Evolutionary conservation across 2,113 vertebrate species (phyloP), one percentile per base, ranked within the genome.

Genomic region (Epinephelus moara): DNA sequence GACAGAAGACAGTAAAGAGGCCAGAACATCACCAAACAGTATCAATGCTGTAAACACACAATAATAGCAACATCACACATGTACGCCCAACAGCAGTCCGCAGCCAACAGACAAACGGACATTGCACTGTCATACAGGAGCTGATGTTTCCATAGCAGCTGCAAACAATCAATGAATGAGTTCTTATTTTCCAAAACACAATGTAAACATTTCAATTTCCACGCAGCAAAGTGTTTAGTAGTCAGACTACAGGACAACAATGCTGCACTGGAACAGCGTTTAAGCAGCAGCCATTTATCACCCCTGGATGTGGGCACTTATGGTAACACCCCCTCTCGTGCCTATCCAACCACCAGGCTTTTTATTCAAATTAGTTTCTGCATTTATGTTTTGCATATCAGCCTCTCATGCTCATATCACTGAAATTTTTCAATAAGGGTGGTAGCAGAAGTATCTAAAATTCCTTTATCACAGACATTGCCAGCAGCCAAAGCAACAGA

Each of bases 61-160:
- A 63, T 37, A 70, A 78, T 4, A 66, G 73, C 83, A 63, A 70
- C 53, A 1, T 27, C 64, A 45, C n/a, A 18, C 21, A 63, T 49
- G 63, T 17, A 6, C 6, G 18, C 30, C 55, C 25, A 18, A 17
- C 59, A 64, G 30, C 18, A 8, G 33, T 37, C 67, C 40, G 5
- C 40, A 42, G 74, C 69, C 27, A 57, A n/a, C 55, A 42, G 23
- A 23, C 21, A 61, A 21, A 12, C 8, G 3, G 8, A 79, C 21
- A 53, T 49, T 47, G 40, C 37, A 53, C 4, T 1, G 10, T 66
- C 47, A 67, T 1, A 70, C 33, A 42, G 60, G 66, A 70, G 42
- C 17, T 8, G 33, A 5, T 4, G 1, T 45, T 45, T 55, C 55
- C 76, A 19, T 21, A 27, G 45, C 62, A 0, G 17, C 49, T 61